Conservation (phyloP, 2,113 vertebrate genomes). For the Nothobranchius furzeri region DNA sequence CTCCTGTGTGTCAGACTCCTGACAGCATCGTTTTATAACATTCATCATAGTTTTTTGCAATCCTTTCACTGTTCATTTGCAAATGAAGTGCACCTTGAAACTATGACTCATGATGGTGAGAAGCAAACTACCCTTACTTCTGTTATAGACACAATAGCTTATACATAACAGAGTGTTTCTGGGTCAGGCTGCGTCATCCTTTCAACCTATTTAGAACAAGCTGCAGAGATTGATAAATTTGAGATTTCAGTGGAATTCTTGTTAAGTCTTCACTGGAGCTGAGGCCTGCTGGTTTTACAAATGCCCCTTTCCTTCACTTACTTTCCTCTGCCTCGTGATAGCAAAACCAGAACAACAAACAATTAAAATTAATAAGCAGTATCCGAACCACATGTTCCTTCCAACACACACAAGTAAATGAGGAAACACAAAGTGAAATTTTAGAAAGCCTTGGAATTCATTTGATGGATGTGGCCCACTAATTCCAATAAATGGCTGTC, state of each 20-base stretch:
- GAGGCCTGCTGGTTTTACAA: background rate
- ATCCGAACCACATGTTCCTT: constrained; percentile 1
- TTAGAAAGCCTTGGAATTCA: constrained; percentile 24
- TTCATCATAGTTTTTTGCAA: constrained; percentile 8
- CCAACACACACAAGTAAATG: background rate
- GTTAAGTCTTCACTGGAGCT: too few species aligned
- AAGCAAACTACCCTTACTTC: background rate
- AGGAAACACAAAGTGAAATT: constrained; percentile 17
- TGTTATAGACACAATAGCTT: constrained; percentile 12
- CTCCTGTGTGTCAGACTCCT: background rate
- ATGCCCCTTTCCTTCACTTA: background rate
- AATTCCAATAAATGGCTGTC: constrained; percentile 33
- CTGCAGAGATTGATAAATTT: background rate
- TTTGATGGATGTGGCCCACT: constrained; percentile 8
- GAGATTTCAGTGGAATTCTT: background rate
- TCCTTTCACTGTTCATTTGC: constrained; percentile 29
- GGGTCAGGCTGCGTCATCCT: constrained; percentile 3
- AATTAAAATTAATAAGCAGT: background rate
- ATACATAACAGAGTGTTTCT: constrained; percentile 22
- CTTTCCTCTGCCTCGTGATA: background rate
- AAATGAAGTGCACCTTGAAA: constrained; percentile 34
- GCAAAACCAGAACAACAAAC: background rate
- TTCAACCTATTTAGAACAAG: background rate
- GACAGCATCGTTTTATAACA: background rate
- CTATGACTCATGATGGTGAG: constrained; percentile 40